Conservation (phyloP, 92 coral and sea anemone genomes). For the Palythoa caribaeorum region DNA sequence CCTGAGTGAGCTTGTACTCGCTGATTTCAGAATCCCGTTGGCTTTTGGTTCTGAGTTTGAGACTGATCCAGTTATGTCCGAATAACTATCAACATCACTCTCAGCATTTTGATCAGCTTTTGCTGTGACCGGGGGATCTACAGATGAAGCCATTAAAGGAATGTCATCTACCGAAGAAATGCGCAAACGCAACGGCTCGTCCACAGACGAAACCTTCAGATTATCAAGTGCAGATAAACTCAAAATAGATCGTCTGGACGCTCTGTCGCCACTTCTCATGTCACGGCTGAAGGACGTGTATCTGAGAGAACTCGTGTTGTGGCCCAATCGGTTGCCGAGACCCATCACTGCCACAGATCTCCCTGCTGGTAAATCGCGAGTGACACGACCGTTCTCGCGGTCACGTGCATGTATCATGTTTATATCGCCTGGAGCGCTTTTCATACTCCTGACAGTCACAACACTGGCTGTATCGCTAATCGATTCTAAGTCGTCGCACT, state of each 20-base stretch:
- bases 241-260: constrained; percentile 36
- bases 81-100: constrained; percentile 83
- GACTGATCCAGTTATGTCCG: constrained; percentile 66
- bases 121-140: constrained; percentile 51
- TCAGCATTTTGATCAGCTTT: constrained; percentile 16
- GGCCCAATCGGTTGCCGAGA: constrained; percentile 30
- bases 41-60: constrained; percentile 16
- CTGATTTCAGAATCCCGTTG: background rate
- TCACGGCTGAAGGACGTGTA: constrained; percentile 23
- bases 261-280: constrained; percentile 8
- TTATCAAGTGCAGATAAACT: constrained; percentile 45
- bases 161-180: constrained; percentile 75
- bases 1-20: constrained; percentile 29
- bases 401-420: constrained; percentile 17
- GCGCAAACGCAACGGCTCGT: constrained; percentile 53
- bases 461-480: constrained; percentile 59
- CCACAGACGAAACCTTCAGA: constrained; percentile 66
- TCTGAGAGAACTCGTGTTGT: constrained; percentile 31
- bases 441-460: constrained; percentile 56
- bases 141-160: constrained; percentile 43
- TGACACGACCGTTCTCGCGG: constrained; percentile 28
- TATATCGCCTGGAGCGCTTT: constrained; percentile 25
- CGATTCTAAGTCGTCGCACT: constrained; percentile 63
- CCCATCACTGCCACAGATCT: constrained; percentile 37
- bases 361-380: constrained; percentile 36